A percentile compares a stretch with the other conserved stretches of the same genome.
phyloP scores from a whole-genome alignment of 2,113 vertebrate species.

The Pomatorhinus ruficollis region DNA sequence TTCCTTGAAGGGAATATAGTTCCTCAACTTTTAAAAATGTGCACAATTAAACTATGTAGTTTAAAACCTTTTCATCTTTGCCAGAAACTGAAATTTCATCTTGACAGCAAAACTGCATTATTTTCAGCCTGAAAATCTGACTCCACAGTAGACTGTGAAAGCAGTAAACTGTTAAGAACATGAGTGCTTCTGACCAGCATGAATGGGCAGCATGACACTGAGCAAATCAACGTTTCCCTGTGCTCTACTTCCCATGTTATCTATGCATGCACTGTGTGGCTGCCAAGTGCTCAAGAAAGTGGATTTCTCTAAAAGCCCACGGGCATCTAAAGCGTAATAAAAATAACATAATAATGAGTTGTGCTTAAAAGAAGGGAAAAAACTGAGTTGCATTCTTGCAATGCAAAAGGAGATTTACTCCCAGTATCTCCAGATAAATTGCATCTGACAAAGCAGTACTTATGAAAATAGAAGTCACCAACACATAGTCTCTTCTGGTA shows the following conservation, averaged over 20 bases:
- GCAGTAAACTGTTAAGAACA: not conserved
- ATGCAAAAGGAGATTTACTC: not conserved
- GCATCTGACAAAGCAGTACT: slow-evolving; percentile 35
- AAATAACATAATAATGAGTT: not conserved
- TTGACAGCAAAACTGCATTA: not conserved
- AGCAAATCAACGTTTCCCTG: not conserved
- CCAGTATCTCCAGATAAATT: slow-evolving; percentile 6
- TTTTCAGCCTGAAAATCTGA: not conserved
- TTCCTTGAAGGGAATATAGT: not conserved
- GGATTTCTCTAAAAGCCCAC: not conserved
- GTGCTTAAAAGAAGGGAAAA: not conserved
- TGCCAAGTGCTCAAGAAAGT: not conserved
- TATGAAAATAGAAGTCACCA: not conserved
- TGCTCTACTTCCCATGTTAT: not conserved
- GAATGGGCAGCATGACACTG: not conserved
- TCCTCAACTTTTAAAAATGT: not conserved
- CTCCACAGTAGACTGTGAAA: not conserved
- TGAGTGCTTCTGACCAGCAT: not conserved
- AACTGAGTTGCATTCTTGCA: not conserved
- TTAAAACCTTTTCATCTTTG: not conserved
- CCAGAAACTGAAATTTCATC: not conserved
- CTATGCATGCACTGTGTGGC: not conserved
- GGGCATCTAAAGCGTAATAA: not conserved
- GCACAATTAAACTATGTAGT: not conserved
- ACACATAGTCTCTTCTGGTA: slow-evolving; percentile 10